Conservation (phyloP, 2,888 invertebrate genomes). For the Sinelater perroti region DNA sequence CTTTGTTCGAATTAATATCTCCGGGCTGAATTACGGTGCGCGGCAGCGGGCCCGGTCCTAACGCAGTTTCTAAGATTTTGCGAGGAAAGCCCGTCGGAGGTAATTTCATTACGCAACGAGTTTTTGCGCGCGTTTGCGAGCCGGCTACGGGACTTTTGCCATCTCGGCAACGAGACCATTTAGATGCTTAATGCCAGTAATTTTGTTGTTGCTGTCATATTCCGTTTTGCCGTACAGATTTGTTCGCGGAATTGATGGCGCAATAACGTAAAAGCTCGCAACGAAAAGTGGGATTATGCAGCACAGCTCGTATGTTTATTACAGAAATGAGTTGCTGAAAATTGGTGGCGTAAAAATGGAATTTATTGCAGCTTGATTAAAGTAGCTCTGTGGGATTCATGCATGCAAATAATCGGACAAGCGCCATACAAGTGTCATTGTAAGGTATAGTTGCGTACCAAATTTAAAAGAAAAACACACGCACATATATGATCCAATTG, state of each 20-base stretch:
- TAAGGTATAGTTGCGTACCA: no score
- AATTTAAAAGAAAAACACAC: no score
- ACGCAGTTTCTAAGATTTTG: slow-evolving; percentile 26
- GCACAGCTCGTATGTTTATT: slow-evolving; percentile 21
- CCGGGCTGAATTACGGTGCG: slow-evolving; percentile 34
- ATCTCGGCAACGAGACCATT: slow-evolving; percentile 16
- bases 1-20: slow-evolving; percentile 38
- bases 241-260: slow-evolving; percentile 30
- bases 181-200: slow-evolving; percentile 20
- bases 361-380: no score
- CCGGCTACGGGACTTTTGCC: no score
- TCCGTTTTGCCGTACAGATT: slow-evolving; percentile 25
- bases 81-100: slow-evolving; percentile 28
- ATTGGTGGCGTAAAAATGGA: neutral
- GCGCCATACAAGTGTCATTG: no score
- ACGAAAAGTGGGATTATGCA: slow-evolving; percentile 26
- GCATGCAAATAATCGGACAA: no score
- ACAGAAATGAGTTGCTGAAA: slow-evolving; percentile 21
- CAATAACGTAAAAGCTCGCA: slow-evolving; percentile 34
- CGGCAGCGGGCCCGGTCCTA: slow-evolving; percentile 12
- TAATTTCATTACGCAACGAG: slow-evolving; percentile 30
- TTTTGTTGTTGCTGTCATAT: slow-evolving; percentile 25
- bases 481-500: no score
- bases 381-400: no score
- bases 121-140: no score